Percentiles rank a stretch among this genome's conserved stretches.
Conservation (phyloP, 2,888 invertebrate species). For the Heliconius hortense region DNA sequence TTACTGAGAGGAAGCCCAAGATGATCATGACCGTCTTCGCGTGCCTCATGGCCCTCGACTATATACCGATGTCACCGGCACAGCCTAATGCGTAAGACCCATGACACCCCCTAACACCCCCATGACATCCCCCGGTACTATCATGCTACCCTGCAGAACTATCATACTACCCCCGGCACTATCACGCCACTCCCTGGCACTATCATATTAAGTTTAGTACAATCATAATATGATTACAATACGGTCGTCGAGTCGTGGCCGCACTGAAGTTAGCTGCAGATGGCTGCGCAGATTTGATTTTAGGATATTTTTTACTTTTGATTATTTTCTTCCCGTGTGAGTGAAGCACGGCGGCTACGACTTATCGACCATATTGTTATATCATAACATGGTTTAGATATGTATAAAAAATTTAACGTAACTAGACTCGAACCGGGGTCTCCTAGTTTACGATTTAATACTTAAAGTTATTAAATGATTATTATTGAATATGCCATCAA, state of each 20-base stretch:
- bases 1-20: slow-evolving; percentile 98
- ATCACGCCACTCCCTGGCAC: not conserved
- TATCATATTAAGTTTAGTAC: not conserved
- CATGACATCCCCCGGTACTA: slow-evolving; percentile 5
- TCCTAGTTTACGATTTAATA: not conserved
- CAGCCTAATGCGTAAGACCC: slow-evolving; percentile 78
- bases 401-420: not conserved
- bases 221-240: not conserved
- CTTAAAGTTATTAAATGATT: not conserved
- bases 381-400: not conserved
- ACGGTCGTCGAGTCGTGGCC: too few relatives aligned
- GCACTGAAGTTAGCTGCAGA: too few relatives aligned
- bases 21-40: slow-evolving; percentile 99
- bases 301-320: too few relatives aligned
- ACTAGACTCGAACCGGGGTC: not conserved
- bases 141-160: not conserved
- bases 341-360: too few relatives aligned
- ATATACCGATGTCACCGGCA: slow-evolving; percentile 95
- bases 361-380: not conserved
- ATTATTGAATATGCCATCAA: not conserved
- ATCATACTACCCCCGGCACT: not conserved
- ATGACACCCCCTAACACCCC: not conserved
- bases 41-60: slow-evolving; percentile 98
- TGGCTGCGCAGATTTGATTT: too few relatives aligned
- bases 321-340: too few relatives aligned